Percentiles rank a stretch among this genome's conserved stretches.
Evolutionary conservation across 2,888 invertebrate genomes (phyloP).

Genomic region (Drosophila colorata): DNA sequence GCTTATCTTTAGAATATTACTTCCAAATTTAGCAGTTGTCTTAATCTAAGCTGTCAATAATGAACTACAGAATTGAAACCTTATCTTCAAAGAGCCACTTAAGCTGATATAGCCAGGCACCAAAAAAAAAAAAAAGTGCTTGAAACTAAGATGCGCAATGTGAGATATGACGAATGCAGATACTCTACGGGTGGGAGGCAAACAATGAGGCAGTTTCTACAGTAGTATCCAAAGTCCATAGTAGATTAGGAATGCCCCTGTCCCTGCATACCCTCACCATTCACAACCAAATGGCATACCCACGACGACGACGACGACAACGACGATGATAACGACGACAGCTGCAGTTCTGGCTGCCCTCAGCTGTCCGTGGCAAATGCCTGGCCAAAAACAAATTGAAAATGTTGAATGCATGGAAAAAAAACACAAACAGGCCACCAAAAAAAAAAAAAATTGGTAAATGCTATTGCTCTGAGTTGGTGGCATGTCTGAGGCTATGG

Average conservation of each 20-base stretch:
- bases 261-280: constrained; percentile 15
- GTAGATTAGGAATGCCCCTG: constrained; percentile 17
- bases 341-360: constrained; percentile 46
- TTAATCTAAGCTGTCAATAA: constrained; percentile 39
- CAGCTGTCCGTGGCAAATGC: constrained; percentile 55
- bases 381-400: constrained; percentile 54
- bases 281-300: constrained; percentile 31
- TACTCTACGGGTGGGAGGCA: neutral
- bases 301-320: constrained; percentile 16
- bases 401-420: constrained; percentile 36
- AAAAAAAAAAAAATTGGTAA: neutral
- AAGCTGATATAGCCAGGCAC: constrained; percentile 17
- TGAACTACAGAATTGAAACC: neutral
- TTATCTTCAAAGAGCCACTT: constrained; percentile 12
- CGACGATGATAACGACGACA: constrained; percentile 52
- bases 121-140: neutral
- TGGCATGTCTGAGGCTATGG: constrained; percentile 66
- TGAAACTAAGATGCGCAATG: neutral
- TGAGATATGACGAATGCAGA: neutral
- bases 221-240: constrained; percentile 7
- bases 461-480: neutral
- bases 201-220: neutral
- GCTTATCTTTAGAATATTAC: neutral
- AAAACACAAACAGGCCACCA: neutral
- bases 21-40: neutral